Conservation (phyloP, 2,888 invertebrate genomes). For the Catocala fraxini region DNA sequence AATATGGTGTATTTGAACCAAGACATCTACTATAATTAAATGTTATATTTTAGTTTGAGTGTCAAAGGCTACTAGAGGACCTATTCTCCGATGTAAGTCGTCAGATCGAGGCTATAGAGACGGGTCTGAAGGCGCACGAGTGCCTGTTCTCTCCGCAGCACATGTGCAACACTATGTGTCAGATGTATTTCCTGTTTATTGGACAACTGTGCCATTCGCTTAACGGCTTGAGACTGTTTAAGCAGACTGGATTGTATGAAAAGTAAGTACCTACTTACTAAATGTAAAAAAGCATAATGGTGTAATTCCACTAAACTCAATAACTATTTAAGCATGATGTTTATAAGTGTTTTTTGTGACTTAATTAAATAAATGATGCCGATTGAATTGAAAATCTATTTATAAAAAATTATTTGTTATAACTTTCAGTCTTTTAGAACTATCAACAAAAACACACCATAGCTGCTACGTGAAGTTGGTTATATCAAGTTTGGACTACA, state of each 20-base stretch:
- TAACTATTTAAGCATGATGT: no score
- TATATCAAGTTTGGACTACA: constrained; percentile 96
- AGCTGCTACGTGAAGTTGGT: constrained; percentile 98
- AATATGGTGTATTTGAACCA: no score
- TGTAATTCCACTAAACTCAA: no score
- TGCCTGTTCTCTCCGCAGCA: constrained; percentile 96
- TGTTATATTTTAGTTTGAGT: constrained; percentile 86
- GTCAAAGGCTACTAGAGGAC: constrained; percentile 91
- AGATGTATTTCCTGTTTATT: constrained; percentile 97
- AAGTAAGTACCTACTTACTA: constrained; percentile 83
- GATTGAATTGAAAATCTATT: no score
- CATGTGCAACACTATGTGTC: constrained; percentile 96
- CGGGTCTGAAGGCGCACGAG: constrained; percentile 93
- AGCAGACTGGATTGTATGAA: constrained; percentile 91
- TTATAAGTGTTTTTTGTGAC: no score
- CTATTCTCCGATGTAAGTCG: constrained; percentile 93
- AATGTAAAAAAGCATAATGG: no score
- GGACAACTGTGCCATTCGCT: constrained; percentile 94
- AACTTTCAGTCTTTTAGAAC: constrained; percentile 90
- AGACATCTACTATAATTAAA: not conserved
- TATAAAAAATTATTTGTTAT: constrained; percentile 4
- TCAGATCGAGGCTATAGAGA: constrained; percentile 91
- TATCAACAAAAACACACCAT: constrained; percentile 94
- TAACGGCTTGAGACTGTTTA: constrained; percentile 90
- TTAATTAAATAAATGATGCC: no score